Evolutionary conservation across 2,113 vertebrate genomes (phyloP), one percentile per base, ranked within the genome.

Genomic region (Labeo rohita): DNA sequence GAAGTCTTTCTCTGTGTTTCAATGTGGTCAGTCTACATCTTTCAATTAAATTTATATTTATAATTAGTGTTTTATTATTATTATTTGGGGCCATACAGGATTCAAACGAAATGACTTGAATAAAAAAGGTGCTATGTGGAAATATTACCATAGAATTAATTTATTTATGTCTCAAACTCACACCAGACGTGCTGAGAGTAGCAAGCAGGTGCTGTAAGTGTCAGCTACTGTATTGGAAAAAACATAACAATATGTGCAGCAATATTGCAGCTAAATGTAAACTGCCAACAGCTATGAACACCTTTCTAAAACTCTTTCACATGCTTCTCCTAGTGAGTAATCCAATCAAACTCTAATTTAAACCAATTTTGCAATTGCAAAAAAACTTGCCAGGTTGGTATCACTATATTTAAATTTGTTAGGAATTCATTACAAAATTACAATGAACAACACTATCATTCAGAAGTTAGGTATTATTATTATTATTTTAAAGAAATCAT

Each of bases 1-100:
- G 56, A 73, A 1, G 45, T 66, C 83, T 63, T 80, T 80, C 39
- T 47, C 34, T 16, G 52, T 43, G 9, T 79, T 84, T 50, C 43
- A 59, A 59, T 39, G 78, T 87, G n/a, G 84, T 80, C 56, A 75
- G 83, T 68, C 75, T 56, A 80, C 34, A 76, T 47, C 2, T 47
- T 59, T 23, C 36, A 80, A 63, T 80, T 39, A 43, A 8, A 59
- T 28, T 50, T 76, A 0, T 3, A 8, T 49, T 75, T 23, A 6
- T 10, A 9, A 72, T 43, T 16, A 45, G 2, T 72, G 21, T 16
- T 68, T 36, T 66, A 15, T 21, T 21, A 21, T 21, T 28, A 28
- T 28, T 28, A 59, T 21, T 6, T 61, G 56, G 21, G 8, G 56
- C 21, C 39, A 39, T 39, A 39, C 39, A 39, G 5, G 3, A 39